These are phyloP conservation scores for Conus betulinus DNA, from an alignment of 1,140 invertebrate genomes.

Conservation along the genomic window DNA sequence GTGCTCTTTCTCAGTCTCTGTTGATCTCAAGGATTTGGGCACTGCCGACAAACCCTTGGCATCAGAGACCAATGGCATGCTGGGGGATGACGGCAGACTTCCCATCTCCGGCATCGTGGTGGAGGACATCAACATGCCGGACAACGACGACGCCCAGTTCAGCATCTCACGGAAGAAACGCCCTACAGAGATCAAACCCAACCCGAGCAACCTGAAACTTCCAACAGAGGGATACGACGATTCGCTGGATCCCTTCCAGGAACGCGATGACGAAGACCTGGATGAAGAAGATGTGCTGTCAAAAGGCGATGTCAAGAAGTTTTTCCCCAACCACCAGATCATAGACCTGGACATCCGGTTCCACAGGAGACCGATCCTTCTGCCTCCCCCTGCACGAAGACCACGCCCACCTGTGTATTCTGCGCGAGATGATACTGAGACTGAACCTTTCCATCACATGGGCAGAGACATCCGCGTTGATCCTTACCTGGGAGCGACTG, in stretches of 20 bases:
- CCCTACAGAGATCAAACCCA: background rate
- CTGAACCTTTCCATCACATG: background rate
- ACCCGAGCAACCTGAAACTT: background rate
- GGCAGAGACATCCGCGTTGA: background rate
- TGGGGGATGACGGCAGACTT: background rate
- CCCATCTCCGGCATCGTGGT: background rate
- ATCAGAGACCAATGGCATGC: background rate
- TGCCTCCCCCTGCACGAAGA: background rate
- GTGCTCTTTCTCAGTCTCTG: too few species aligned
- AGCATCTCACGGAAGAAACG: background rate
- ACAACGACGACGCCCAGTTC: background rate
- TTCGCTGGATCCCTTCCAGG: background rate
- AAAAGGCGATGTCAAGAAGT: background rate
- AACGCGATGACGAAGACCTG: background rate
- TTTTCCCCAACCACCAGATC: constrained; percentile 5
- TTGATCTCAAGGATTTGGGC: too few species aligned
- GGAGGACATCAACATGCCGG: background rate
- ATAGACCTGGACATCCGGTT: background rate
- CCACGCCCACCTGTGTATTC: background rate
- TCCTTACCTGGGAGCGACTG: background rate
- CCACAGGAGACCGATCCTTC: background rate
- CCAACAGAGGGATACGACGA: background rate
- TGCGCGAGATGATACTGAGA: background rate
- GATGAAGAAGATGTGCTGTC: background rate
- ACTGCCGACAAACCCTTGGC: background rate